Evolutionary conservation across 2,797 vertebrate species (phyloP), one percentile per base, ranked within the genome.

Genomic region (Pangasius krempfi): DNA sequence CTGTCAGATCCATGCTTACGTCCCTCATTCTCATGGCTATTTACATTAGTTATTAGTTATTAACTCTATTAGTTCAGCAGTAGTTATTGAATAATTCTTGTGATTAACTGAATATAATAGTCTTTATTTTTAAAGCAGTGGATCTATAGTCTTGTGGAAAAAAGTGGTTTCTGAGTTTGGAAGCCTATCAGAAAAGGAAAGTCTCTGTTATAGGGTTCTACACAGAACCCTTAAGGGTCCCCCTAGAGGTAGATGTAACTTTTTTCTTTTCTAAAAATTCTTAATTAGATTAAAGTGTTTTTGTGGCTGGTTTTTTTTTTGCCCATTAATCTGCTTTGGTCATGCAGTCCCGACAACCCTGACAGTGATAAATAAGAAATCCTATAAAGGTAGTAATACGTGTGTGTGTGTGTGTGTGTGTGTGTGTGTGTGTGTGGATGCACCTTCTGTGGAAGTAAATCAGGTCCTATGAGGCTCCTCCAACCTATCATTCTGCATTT

Each of bases 401-500:
- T 27, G 81, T 68, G 25, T 85, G 60, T 62, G 40, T 40, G 33
- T 88, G 84, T 90, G 75, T 85, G 30, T 87, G 80, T 81, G 87
- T 84, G 62, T 91, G 83, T 64, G 40, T 84, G 27, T 70, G 30
- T 70, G 64, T 33, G 20, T 68, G 44, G 7, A 5, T 66, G 27
- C 86, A 82, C 75, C 37, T 76, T 91, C 76, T 86, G 86, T 96
- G 95, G 70, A 95, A 95, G 88, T 94, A 94, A 95, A 95, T 93
- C 96, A 95, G 96, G 95, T 96, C 96, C 96, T 91, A 86, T 96
- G 95, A 94, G 95, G 96, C 95, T 96, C 96, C 94, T 94, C 92
- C 93, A 96, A 95, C 95, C 96, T 95, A 96, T 96, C 96, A 91
- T 92, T 91, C 96, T 93, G 95, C 95, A 94, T 95, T 96, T 96